A percentile compares a stretch with the other conserved stretches of the same genome.
These are phyloP conservation scores for Allacma fusca DNA, from an alignment of 2,888 invertebrate genomes.

Conservation along the genomic window DNA sequence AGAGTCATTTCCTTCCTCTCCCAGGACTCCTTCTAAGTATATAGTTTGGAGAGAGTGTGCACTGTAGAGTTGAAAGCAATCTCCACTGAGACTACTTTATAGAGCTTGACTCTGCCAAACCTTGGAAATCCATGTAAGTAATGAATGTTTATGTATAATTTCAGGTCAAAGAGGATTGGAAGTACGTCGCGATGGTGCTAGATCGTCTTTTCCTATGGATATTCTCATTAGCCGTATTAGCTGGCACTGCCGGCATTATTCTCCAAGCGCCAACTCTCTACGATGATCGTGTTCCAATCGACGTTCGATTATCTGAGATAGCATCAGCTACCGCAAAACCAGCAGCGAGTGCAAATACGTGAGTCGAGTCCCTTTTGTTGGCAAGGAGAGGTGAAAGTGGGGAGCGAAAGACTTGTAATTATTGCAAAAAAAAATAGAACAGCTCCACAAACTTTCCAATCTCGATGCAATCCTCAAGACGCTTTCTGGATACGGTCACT, in stretches of 20 bases:
- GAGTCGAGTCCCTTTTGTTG: not conserved
- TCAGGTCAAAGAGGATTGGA: conserved; percentile 93
- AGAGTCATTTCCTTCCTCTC: too few relatives aligned
- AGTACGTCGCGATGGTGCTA: conserved; percentile 92
- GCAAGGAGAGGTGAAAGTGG: too few relatives aligned
- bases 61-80: too few relatives aligned
- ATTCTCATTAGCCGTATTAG: conserved; percentile 89
- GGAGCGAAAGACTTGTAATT: too few relatives aligned
- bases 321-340: conserved; percentile 89
- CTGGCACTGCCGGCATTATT: conserved; percentile 86
- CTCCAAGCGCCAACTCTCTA: conserved; percentile 88
- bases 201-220: conserved; percentile 92
- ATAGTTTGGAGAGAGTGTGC: too few relatives aligned
- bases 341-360: conserved; percentile 38
- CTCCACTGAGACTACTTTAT: too few relatives aligned
- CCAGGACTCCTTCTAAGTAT: too few relatives aligned
- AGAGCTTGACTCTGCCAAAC: too few relatives aligned
- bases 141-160: not conserved
- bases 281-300: conserved; percentile 87
- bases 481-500: too few relatives aligned
- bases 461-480: too few relatives aligned
- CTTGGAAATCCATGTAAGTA: not conserved
- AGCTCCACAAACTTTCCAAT: too few relatives aligned
- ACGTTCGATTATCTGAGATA: conserved; percentile 87
- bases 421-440: too few relatives aligned